These are phyloP conservation scores for Sternotherus odoratus DNA, from an alignment of 2,797 vertebrate genomes.

Conservation along the genomic window DNA sequence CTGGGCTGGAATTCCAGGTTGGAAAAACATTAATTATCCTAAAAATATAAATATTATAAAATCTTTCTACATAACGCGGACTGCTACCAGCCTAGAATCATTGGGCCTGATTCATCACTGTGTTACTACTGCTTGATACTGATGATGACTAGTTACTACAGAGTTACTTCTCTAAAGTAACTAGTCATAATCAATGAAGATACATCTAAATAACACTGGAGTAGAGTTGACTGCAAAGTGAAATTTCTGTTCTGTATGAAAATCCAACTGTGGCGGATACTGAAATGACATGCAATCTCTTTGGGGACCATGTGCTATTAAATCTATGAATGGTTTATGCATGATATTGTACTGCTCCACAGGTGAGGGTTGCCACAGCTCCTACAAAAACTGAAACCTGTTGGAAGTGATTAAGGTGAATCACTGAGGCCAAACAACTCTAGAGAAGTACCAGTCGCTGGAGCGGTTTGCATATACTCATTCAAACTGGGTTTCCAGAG, in stretches of 20 bases:
- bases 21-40: not conserved
- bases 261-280: not conserved
- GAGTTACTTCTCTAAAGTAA: not conserved
- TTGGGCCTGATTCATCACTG: not conserved
- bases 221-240: not conserved
- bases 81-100: not conserved
- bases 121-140: not conserved
- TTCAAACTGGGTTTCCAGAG: not conserved
- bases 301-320: not conserved
- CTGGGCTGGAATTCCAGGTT: not conserved
- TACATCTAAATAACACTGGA: not conserved
- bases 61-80: not conserved
- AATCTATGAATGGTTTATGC: not conserved
- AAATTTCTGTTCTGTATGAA: not conserved
- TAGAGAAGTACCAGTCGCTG: not conserved
- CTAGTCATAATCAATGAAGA: not conserved
- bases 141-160: no score
- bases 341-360: not conserved
- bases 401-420: not conserved
- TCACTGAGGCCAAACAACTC: not conserved
- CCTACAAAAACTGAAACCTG: not conserved
- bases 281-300: not conserved
- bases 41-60: not conserved
- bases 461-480: not conserved
- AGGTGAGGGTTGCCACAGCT: not conserved